Evolutionary conservation across 2,113 vertebrate genomes (phyloP), one percentile per base, ranked within the genome.

Genomic region (Centropus unirufus): DNA sequence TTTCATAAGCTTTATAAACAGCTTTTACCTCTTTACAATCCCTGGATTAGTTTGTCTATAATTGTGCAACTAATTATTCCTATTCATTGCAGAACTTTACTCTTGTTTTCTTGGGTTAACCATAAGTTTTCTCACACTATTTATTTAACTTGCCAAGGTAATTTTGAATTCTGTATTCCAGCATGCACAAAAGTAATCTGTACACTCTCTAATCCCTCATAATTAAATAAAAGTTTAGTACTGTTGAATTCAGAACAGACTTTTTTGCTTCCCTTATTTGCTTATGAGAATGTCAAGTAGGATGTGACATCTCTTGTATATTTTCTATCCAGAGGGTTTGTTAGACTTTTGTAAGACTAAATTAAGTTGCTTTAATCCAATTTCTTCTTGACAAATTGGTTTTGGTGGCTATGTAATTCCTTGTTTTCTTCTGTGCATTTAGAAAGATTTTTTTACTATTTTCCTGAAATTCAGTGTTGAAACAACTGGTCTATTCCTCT

Each of bases 91-190:
- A 74, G 23, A 7, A 26, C 21, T 57, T 82, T 1, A 36, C 36
- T 0, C 0, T 75, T 88, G 46, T 63, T 75, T 27, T 40, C 69
- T 55, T 36, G 23, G 27, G 27, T 83, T 63, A 82, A 88, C 40
- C 26, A 15, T 5, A n/a, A 21, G 0, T 19, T 51, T 62, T 84
- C 67, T 36, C n/a, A 67, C 16, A 51, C 23, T 3, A 44, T 0
- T 0, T 55, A 46, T 70, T 85, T 85, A 14, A 46, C 14, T 47
- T 79, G 8, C 49, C 29, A 86, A 83, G 4, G 9, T 55, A 3
- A 52, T 76, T 89, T 85, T 63, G 14, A 90, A 55, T 76, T 90
- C 8, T 75, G 2, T 51, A 19, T 88, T 55, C 44, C 39, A 30
- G 24, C 42, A 12, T 46, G 9, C 36, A 30, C 21, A 5, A 87